Evolutionary conservation across 2,113 vertebrate species (phyloP), one percentile per base, ranked within the genome.

Genomic region (Gavia stellata): DNA sequence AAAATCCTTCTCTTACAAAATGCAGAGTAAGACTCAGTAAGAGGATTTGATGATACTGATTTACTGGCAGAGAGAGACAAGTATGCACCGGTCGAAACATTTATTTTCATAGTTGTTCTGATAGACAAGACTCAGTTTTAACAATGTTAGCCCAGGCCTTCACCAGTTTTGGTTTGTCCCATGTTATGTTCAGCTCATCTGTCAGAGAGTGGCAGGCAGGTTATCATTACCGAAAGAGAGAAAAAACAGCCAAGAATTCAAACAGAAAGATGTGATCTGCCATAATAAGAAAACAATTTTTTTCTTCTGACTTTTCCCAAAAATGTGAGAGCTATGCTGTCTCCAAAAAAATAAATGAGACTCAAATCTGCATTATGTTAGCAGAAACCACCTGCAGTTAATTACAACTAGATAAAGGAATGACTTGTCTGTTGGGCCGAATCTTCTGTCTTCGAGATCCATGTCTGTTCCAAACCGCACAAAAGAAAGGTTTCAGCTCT

Each of bases 361-460:
- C 68, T 87, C 47, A 79, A 86, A 94, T 92, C 91, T 96, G 85
- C 47, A 17, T 66, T 90, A 75, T 33, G 66, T 91, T 91, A 97
- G 91, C 70, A 97, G 58, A 92, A 97, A 91, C 80, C 95, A 97
- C 94, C 95, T 96, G 96, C 62, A 95, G 62, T 92, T 94, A 89
- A 94, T 97, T 95, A 96, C 49, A 89, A 63, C 24, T 53, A 95
- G 91, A 96, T 96, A 96, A 95, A 94, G 74, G 25, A 75, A 87
- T 58, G 49, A 68, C 80, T 91, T 86, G 47, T 65, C 61, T 91
- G 94, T 89, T 61, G 49, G 86, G 91, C 83, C 77, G 87, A 81
- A 85, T 85, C 86, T 75, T 85, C 85, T 92, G 36, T 61, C 83
- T 89, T 96, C 26, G 10, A 94, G 91, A 75, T 49, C 81, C 42